Evolutionary conservation across 30 jellyfish, hydroid and myxozoan genomes (phyloP), one percentile per base, ranked within the genome.

Genomic region (Aurelia coerulea): DNA sequence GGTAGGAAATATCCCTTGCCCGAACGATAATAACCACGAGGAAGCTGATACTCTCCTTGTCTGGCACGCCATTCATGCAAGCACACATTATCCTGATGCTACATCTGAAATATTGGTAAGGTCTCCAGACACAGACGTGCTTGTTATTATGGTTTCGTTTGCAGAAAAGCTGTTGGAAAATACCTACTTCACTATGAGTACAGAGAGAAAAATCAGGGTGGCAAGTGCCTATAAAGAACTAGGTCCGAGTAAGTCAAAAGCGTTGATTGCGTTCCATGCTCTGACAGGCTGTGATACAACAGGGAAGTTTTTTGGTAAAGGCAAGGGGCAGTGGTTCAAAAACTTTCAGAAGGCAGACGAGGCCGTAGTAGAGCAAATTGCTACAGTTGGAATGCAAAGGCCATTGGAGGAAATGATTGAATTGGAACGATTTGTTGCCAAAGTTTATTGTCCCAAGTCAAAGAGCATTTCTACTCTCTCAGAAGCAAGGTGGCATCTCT

Each of bases 251-350:
- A 65, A 23, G 29, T 65, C 23, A 10, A 18, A 10, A 10, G 76
- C 76, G 14, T 11, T 65, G 46, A 18, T 18, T 9, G 46, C 23
- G 12, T 65, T 65, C 18, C 76, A 65, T 65, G 76, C 76, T 9
- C 29, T 10, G 12, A 12, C 76, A 10, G 76, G 76, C 12, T 65
- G 76, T 65, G 76, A 65, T 65, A 18, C 18, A 23, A 65, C 76
- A n/a, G 76, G 76, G 18, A 65, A 65, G 29, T 32, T 65, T 65
- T 18, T 10, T 65, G 76, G 76, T 12, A 65, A 65, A 65, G 76
- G 29, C 19, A 65, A 65, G 18, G 76, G 23, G 18, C 18, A 12
- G 13, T 23, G 29, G 29, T 23, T 23, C 29, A 23, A 23, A 23
- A 23, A 23, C 29, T 23, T 23, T 23, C 29, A 23, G 29, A 23